Base-by-base conservation (phyloP, 1,140 invertebrate genomes). In the Zaprionus tsacasi region DNA sequence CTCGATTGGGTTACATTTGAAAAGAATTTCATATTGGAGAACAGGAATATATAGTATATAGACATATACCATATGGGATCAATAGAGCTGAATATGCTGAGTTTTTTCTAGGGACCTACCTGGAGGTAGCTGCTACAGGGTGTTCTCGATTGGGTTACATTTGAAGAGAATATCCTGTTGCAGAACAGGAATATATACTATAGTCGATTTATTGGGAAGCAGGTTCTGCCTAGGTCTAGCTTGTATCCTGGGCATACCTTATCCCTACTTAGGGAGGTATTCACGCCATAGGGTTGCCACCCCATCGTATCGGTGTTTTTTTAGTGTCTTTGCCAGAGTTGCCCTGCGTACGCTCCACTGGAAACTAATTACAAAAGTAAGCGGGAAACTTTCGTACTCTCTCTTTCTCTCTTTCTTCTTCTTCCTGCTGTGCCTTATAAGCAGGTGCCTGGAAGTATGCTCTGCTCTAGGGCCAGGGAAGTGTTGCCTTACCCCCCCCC, bases 341-440 rank as follows among this genome's bases (percentile, higher is more conserved):
- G 21, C 57, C 45, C 56, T 36, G 45, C 30, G 35, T 40, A 45
- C 54, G 59, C 58, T 55, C 59, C 8, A 56, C 27, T 57, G 43
- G 12, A 74, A 78, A 74, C 76, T 78, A 78, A 78, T 78, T 78
- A 78, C 59, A 56, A 78, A 74, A 78, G 71, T 75, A 70, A 73
- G 61, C 66, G n/a, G 67, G 36, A 65, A 61, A 75, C 52, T 70
- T 75, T 70, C 21, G 21, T 2, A 1, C 21, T 21, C 50, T 6
- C 50, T 38, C 15, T 35, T 13, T 52, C 11, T n/a, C 33, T 56
- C 25, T 6, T 21, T 30, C 4, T 43, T 25, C 12, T 0, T 30
- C 21, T 30, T 12, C 6, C 11, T 54, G 25, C 21, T 17, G 36
- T 40, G 33, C 60, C 33, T 63, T 30, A 30, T 30, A 13, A 68